Base-by-base conservation (phyloP, 1,140 invertebrate genomes). In the Euura saliciscinereae region DNA sequence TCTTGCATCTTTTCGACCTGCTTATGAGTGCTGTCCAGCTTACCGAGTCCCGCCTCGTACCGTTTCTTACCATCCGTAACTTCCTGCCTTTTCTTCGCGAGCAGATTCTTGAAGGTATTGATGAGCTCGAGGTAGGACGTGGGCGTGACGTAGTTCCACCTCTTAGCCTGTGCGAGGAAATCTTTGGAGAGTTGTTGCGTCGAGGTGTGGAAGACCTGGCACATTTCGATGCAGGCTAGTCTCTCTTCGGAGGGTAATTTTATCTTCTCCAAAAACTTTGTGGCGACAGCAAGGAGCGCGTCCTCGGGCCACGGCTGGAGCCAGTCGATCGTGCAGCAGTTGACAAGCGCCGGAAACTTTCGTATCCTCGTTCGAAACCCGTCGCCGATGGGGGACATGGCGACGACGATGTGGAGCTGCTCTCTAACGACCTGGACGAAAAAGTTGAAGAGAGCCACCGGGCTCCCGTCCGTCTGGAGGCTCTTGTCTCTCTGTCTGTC, bases 241-340 rank as follows among this genome's bases (percentile, higher is more conserved):
- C 91, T 86, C 82, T 95, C 92, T 7, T 91, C 78, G 0, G 91
- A 89, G 0, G 92, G 91, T 2, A 97, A 83, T 73, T 98, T 93
- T 6, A 98, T 91, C 28, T 95, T 93, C 69, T 92, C 91, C 4
- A 99, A 87, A 82, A 98, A 98, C 70, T 94, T 91, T 1, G 92
- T 94, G 0, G 97, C 96, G 0, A 99, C 97, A 45, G 96, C 97
- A n/a, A 97, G 86, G 6, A 99, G 85, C n/a, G 97, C 97, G 88
- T 99, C 97, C 77, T 95, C 91, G 0, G 97, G 97, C 98, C 98
- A 99, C 64, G 95, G 89, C 90, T 95, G 96, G 85, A 99, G 95
- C 97, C 97, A 99, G 85, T 99, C 96, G 74, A 99, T 98, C 0
- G 97, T 98, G 82, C 97, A 99, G 81, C 97, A 98, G 84, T 98